Conservation (phyloP, 2,797 vertebrate genomes). For the Pantherophis vulpinus region DNA sequence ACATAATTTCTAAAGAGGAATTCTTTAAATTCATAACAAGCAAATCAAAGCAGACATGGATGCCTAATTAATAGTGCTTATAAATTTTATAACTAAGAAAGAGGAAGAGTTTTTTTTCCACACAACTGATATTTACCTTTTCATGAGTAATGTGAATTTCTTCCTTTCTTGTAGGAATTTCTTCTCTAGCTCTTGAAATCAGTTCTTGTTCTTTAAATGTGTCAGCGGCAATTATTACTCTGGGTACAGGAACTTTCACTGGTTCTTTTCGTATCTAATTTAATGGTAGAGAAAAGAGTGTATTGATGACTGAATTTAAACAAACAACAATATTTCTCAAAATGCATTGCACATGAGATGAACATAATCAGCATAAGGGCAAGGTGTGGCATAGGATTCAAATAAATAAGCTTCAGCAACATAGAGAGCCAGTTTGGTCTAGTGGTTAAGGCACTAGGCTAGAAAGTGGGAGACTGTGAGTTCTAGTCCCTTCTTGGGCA, state of each 20-base stretch:
- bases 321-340: background rate
- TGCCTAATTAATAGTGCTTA: background rate
- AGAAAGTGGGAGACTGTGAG: background rate
- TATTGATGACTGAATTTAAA: background rate
- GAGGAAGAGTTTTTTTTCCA: background rate
- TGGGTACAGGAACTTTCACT: slow-evolving; percentile 19
- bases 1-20: background rate
- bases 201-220: slow-evolving; percentile 47
- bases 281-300: background rate
- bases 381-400: background rate
- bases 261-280: slow-evolving; percentile 7
- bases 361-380: background rate
- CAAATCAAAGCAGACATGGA: background rate
- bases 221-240: slow-evolving; percentile 51
- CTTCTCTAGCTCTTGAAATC: slow-evolving; percentile 59
- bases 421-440: background rate
- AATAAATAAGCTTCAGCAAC: background rate
- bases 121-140: background rate
- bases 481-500: background rate
- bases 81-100: background rate
- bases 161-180: slow-evolving; percentile 52
- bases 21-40: background rate
- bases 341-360: background rate
- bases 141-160: slow-evolving; percentile 32
- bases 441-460: background rate